Conservation (phyloP, 2,113 vertebrate genomes). For the Prinia subflava region DNA sequence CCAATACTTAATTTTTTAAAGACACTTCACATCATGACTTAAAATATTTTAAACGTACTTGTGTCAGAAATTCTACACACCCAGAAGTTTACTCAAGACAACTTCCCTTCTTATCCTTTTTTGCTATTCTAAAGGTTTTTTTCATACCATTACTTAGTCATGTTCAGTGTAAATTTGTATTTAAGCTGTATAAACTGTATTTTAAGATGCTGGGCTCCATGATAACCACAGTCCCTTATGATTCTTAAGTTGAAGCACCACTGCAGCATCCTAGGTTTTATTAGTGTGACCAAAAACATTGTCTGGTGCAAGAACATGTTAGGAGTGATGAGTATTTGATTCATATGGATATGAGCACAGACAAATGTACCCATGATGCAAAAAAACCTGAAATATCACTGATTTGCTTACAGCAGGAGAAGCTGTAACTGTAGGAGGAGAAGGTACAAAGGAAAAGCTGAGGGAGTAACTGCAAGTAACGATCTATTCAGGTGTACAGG, state of each 20-base stretch:
- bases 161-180: neutral
- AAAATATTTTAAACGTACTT: neutral
- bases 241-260: neutral
- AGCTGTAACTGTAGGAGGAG: neutral
- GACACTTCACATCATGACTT: fast-evolving
- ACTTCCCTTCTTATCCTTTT: neutral
- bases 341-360: neutral
- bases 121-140: neutral
- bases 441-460: neutral
- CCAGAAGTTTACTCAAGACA: neutral
- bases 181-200: neutral
- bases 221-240: neutral
- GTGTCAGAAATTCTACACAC: neutral
- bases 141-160: neutral
- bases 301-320: neutral
- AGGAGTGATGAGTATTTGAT: neutral
- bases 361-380: neutral
- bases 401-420: neutral
- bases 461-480: constrained; percentile 13
- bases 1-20: neutral
- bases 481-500: constrained; percentile 5
- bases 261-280: neutral
- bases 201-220: neutral
- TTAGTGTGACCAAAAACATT: neutral
- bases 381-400: neutral